Base-by-base conservation (phyloP, 2,797 vertebrate species). In the Thaleichthys pacificus region DNA sequence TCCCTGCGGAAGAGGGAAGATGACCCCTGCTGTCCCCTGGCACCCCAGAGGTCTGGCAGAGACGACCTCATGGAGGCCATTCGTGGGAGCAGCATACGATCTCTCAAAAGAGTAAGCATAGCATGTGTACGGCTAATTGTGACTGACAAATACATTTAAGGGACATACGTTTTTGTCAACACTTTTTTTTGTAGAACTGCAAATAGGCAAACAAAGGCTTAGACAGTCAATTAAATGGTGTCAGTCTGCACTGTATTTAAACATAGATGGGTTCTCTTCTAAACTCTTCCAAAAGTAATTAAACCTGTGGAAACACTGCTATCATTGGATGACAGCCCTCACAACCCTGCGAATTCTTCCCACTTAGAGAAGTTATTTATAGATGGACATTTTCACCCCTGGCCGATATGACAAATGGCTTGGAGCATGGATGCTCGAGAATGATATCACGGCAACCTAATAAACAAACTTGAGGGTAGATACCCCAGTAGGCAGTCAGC, bases 1-100 rank as follows among this genome's bases (percentile, higher is more conserved):
- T 88, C 94, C 9, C 86, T 88, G 0, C 94, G 93, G 64, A 94
- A 91, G 85, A 94, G 90, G 84, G 74, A 64, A 60, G 94, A 94
- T 19, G 93, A 94, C 14, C 66, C 84, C 1, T 88, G 92, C 6
- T 80, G 60, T 49, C 93, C 91, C 15, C 90, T 88, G 8, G 93
- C 90, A 0, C 93, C 93, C 0, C 93, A 93, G 76, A 92, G 89
- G 61, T 94, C 94, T 0, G 87, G 89, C 35, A 94, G 93, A 0
- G 93, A 95, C 32, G 93, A 93, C 71, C 95, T 97, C 38, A 96
- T 97, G 95, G 93, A 93, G 49, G 94, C 94, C 0, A 97, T 96
- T 66, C 90, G 94, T 5, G 91, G 90, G 38, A 96, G 94, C 91
- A 95, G 91, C 82, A 82, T 95, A 30, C 84, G 82, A 74, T 93